These are phyloP conservation scores for Onychostruthus taczanowskii DNA, from an alignment of 2,113 vertebrate genomes.

Conservation along the genomic window DNA sequence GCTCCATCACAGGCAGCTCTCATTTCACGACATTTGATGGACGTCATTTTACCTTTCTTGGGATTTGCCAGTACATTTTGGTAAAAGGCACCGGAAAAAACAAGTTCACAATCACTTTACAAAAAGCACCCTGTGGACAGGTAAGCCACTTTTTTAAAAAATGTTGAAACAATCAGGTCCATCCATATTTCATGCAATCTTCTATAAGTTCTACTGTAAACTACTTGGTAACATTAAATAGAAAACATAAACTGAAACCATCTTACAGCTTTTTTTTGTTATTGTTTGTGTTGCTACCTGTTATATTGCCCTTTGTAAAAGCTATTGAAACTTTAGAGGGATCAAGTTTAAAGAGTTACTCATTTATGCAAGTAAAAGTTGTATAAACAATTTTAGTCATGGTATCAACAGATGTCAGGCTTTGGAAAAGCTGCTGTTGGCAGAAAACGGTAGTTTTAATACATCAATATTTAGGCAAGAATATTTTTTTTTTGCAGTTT, in stretches of 20 bases:
- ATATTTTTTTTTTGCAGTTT: neutral
- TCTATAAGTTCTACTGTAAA: neutral
- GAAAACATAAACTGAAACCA: neutral
- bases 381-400: conserved; percentile 18
- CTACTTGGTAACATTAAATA: neutral
- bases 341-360: neutral
- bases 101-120: conserved; percentile 89
- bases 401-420: neutral
- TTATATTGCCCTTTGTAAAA: conserved; percentile 1
- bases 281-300: neutral
- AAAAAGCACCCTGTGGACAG: conserved; percentile 89
- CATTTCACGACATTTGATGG: conserved; percentile 96
- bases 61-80: conserved; percentile 92
- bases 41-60: conserved; percentile 91
- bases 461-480: neutral
- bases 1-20: conserved; percentile 87
- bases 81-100: conserved; percentile 89
- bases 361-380: neutral
- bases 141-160: conserved; percentile 65
- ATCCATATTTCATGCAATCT: neutral
- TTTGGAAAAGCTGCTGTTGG: conserved; percentile 40
- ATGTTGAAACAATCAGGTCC: neutral
- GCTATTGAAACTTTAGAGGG: neutral
- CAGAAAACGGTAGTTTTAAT: neutral
- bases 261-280: neutral